Evolutionary conservation across 2,888 invertebrate species (phyloP).

Genomic region (Dorcus hopei): DNA sequence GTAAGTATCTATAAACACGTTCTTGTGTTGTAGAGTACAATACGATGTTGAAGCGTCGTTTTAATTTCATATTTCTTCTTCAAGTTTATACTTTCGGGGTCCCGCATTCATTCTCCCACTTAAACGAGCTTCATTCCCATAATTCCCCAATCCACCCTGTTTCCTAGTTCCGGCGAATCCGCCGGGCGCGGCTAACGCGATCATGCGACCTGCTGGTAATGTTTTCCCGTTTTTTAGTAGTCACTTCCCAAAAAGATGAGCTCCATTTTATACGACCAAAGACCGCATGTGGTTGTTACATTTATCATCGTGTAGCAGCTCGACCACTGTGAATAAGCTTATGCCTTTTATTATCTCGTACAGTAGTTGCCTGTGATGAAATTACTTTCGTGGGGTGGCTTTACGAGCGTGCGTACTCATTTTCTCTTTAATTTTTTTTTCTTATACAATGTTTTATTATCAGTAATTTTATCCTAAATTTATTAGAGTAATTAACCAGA

Average conservation of each 20-base stretch:
- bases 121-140: conserved; percentile 26
- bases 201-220: conserved; percentile 51
- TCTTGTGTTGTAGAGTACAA: too few relatives aligned
- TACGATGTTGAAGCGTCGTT: neutral
- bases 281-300: conserved; percentile 45
- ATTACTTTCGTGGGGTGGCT: neutral
- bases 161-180: conserved; percentile 43
- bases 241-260: conserved; percentile 20
- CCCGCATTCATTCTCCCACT: conserved; percentile 23
- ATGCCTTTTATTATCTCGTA: conserved; percentile 29
- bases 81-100: conserved; percentile 12
- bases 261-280: conserved; percentile 39
- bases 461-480: too few relatives aligned
- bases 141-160: conserved; percentile 32
- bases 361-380: neutral
- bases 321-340: conserved; percentile 35
- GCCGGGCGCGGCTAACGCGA: conserved; percentile 48
- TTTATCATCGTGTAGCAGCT: conserved; percentile 39
- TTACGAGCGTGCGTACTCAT: neutral
- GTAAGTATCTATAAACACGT: too few relatives aligned
- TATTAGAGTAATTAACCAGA: too few relatives aligned
- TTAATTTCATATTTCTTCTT: neutral
- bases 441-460: too few relatives aligned
- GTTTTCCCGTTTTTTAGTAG: conserved; percentile 48
- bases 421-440: too few relatives aligned